A percentile compares a stretch with the other conserved stretches of the same genome.
Evolutionary conservation across 2,888 invertebrate species (phyloP).

Genomic region (Folsomia manolachei): DNA sequence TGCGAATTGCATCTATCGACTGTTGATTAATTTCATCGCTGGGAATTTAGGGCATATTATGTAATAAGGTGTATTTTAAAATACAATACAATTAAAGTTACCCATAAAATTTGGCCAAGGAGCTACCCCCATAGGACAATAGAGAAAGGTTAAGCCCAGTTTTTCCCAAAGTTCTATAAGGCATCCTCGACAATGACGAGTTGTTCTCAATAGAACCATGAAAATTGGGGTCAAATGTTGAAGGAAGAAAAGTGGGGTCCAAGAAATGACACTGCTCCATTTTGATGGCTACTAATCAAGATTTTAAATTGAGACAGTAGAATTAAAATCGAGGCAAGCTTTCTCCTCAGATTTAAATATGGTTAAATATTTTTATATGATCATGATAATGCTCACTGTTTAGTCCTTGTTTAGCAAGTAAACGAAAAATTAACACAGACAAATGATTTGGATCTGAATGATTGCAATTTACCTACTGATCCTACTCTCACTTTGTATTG

Average conservation of each 20-base stretch:
- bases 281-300: neutral
- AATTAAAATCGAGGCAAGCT: neutral
- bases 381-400: neutral
- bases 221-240: constrained; percentile 39
- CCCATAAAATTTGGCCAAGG: constrained; percentile 72
- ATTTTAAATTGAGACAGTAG: neutral
- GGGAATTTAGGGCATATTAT: constrained; percentile 5
- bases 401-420: neutral
- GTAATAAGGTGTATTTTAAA: constrained; percentile 42
- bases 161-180: constrained; percentile 68
- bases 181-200: constrained; percentile 62
- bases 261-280: neutral
- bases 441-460: too few relatives aligned
- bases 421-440: too few relatives aligned
- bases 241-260: constrained; percentile 26
- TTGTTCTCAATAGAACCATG: constrained; percentile 32
- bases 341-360: neutral
- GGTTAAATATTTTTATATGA: neutral
- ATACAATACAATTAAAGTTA: constrained; percentile 54
- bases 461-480: too few relatives aligned
- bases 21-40: constrained; percentile 29
- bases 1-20: constrained; percentile 66
- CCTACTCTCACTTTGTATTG: too few relatives aligned
- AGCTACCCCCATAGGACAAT: constrained; percentile 72
- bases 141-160: constrained; percentile 71